These are phyloP conservation scores for Rhineura floridana DNA, from an alignment of 2,113 vertebrate genomes.

Conservation along the genomic window DNA sequence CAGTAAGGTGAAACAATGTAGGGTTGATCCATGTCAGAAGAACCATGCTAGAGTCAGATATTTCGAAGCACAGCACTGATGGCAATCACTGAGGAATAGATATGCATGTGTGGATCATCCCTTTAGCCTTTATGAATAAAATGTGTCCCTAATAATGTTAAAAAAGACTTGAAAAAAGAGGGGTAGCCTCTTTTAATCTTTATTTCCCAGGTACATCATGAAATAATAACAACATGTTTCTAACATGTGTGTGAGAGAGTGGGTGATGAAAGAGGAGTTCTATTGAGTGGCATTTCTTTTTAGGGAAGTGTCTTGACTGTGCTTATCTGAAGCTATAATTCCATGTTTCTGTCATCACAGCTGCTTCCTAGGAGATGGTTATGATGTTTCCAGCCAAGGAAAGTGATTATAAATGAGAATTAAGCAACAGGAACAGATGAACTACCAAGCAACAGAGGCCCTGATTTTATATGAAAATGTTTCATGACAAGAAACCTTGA, in stretches of 20 bases:
- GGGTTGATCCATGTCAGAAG: no score
- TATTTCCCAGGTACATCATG: background rate
- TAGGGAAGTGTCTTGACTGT: background rate
- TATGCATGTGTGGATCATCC: no score
- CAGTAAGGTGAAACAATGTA: no score
- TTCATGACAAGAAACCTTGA: background rate
- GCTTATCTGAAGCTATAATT: background rate
- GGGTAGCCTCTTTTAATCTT: background rate
- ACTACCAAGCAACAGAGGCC: background rate
- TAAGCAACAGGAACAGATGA: conserved; percentile 2
- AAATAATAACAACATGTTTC: background rate
- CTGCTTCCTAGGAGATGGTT: background rate
- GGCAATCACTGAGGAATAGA: no score
- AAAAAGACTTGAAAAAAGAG: no score
- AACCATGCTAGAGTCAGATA: no score
- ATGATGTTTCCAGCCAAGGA: background rate
- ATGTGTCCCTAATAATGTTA: no score
- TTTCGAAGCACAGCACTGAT: no score
- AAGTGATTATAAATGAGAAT: conserved; percentile 8
- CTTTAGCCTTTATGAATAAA: no score
- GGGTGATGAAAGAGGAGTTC: background rate
- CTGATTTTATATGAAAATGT: background rate
- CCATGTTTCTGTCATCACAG: background rate
- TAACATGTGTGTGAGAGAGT: no score
- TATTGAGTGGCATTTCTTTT: background rate